Base-by-base conservation (phyloP, 2,113 vertebrate genomes). In the Ceuthmochares aereus region DNA sequence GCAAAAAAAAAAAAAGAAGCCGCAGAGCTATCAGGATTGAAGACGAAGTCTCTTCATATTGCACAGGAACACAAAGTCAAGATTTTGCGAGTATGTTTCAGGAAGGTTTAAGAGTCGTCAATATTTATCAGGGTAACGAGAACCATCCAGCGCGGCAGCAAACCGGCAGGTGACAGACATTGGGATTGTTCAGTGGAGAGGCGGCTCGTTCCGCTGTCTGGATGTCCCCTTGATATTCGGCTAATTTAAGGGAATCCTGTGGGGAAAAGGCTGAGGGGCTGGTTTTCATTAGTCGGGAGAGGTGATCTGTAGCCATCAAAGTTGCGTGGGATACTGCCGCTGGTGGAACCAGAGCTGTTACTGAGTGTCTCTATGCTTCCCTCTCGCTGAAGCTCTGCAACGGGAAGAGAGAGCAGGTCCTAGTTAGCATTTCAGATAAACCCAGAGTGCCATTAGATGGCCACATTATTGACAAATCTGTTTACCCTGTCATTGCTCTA, bases 291-390 rank as follows among this genome's bases (percentile, higher is more conserved):
- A 92, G 99, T 99, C 27, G 99, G 99, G 43, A 99, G 98, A 1
- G 99, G 99, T 0, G 99, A 99, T 11, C 99, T 98, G 98, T 99
- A 99, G 72, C 99, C 99, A 19, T 99, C 99, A 7, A 99, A 99
- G 97, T 98, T 99, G 88, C 99, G 98, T 2, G 99, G 99, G 98
- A 99, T 99, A 96, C 99, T 99, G 97, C 99, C 99, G 19, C 99
- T 99, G 97, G 99, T 99, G 95, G 99, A 99, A 5, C 99, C 99
- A 0, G 99, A 99, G 97, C 99, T 99, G 98, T 99, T 99, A 96
- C 99, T 99, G 93, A 99, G 98, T 9, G 99, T 99, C 98, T 99
- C 99, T 87, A 99, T 99, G 98, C 99, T 99, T 97, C 99, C 99
- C 97, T 99, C 99, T 97, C 99, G 98, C 98, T 99, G 99, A 89